Evolutionary conservation across 2,888 invertebrate genomes (phyloP), one percentile per base, ranked within the genome.

Genomic region (Leptinotarsa haldemani): DNA sequence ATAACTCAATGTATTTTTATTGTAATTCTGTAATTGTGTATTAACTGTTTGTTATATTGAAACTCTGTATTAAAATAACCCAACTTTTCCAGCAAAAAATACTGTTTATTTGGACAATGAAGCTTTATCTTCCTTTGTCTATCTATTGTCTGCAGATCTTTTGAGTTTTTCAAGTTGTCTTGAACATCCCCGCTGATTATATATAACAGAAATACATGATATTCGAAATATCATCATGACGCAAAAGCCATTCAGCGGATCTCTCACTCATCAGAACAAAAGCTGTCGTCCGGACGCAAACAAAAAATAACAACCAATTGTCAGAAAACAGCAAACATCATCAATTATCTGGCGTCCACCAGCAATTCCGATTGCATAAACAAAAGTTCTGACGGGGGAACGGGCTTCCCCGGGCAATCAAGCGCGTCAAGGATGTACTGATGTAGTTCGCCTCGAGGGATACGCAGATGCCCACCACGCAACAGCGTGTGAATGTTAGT

Each of bases 341-440:
- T 81, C 81, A 80, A 80, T 81, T 79, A 81, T 78, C 73, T 52
- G 76, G 70, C 74, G 53, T 68, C 76, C 73, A 75, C 73, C 75
- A 75, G 74, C 75, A 76, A 75, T 80, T 81, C 74, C 79, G 79
- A 79, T 77, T 80, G 80, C 79, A 81, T 79, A 79, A 81, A 79
- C 80, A 78, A 78, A 80, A 78, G 79, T 74, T 79, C 78, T 80
- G 80, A 73, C 80, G 74, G 78, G 83, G 83, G 83, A 83, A 82
- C 81, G 80, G 79, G 74, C 15, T 40, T 84, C 84, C 83, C 85
- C 75, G 80, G 84, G 84, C 84, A 85, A 84, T 84, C 84, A 82
- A 80, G 77, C 80, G 82, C 82, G 83, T 82, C 83, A 82, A 82
- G 83, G 80, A 82, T 82, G 82, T 83, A 81, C 83, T 83, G 82